These are phyloP conservation scores for Mythimna lalbum DNA, from an alignment of 2,888 invertebrate genomes.

Conservation along the genomic window DNA sequence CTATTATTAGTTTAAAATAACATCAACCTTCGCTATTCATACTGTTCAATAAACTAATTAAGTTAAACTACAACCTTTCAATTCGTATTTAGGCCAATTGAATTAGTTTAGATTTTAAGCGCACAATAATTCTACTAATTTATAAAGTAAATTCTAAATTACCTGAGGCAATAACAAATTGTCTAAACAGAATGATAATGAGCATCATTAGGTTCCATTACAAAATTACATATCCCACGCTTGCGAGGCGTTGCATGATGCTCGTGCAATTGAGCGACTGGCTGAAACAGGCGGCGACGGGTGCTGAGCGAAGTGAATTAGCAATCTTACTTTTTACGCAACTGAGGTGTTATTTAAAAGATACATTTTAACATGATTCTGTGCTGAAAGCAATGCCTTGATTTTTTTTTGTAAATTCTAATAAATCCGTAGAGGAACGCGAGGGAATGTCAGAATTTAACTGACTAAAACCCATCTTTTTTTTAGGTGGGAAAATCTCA, in stretches of 20 bases:
- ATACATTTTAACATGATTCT: background rate
- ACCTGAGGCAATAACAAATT: slow-evolving; percentile 26
- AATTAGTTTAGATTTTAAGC: slow-evolving; percentile 12
- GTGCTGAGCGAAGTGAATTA: slow-evolving; percentile 23
- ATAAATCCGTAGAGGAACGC: too few species aligned
- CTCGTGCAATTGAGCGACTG: slow-evolving; percentile 19
- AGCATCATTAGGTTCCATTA: slow-evolving; percentile 44
- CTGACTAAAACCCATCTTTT: too few species aligned
- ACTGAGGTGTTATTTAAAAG: slow-evolving; percentile 8
- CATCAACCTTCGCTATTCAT: background rate
- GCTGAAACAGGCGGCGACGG: slow-evolving; percentile 14
- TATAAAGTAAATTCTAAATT: slow-evolving; percentile 27
- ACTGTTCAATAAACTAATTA: slow-evolving; percentile 4
- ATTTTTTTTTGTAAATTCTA: too few species aligned
- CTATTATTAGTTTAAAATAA: background rate
- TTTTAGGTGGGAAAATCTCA: too few species aligned
- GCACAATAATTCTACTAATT: slow-evolving; percentile 28
- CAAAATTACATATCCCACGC: slow-evolving; percentile 51
- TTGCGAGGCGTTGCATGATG: slow-evolving; percentile 25
- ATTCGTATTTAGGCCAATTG: slow-evolving; percentile 8
- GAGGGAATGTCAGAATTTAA: too few species aligned
- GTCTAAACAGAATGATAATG: slow-evolving; percentile 42
- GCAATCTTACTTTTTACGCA: slow-evolving; percentile 33
- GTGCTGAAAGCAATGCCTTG: background rate
- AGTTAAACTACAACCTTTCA: background rate